Conservation (phyloP, 2,888 invertebrate species). For the Napeogenes sylphis region DNA sequence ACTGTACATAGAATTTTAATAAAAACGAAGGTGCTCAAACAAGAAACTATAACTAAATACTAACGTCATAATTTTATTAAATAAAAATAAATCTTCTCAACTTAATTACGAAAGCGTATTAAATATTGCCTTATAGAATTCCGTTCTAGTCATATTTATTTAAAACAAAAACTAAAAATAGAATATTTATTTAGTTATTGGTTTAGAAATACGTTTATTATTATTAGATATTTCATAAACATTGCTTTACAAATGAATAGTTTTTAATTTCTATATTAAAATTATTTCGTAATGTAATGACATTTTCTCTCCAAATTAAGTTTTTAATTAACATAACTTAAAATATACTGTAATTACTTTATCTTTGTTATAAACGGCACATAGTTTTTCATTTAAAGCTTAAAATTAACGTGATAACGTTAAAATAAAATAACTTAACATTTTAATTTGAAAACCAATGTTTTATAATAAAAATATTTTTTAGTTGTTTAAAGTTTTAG, state of each 20-base stretch:
- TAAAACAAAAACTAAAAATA: too few species aligned
- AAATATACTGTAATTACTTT: neutral
- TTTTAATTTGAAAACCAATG: too few species aligned
- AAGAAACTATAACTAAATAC: neutral
- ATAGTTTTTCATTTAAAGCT: conserved; percentile 17
- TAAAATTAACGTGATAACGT: neutral
- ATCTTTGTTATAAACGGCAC: conserved; percentile 20
- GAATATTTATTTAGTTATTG: too few species aligned
- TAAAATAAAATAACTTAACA: neutral
- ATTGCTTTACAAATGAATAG: too few species aligned
- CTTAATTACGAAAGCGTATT: conserved; percentile 1
- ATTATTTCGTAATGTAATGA: neutral
- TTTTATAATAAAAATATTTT: too few species aligned
- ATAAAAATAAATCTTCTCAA: conserved; percentile 2
- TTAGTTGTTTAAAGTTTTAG: too few species aligned
- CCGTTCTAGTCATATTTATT: neutral
- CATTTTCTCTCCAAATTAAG: neutral
- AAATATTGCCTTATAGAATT: conserved; percentile 8
- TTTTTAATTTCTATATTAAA: too few species aligned
- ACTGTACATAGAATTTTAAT: conserved; percentile 2
- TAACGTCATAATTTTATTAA: conserved; percentile 7
- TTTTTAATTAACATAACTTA: neutral
- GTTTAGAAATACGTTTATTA: too few species aligned
- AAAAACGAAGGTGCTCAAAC: conserved; percentile 15
- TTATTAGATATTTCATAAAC: too few species aligned